Evolutionary conservation across 2,888 invertebrate genomes (phyloP).

Genomic region (Campoplex nolae): DNA sequence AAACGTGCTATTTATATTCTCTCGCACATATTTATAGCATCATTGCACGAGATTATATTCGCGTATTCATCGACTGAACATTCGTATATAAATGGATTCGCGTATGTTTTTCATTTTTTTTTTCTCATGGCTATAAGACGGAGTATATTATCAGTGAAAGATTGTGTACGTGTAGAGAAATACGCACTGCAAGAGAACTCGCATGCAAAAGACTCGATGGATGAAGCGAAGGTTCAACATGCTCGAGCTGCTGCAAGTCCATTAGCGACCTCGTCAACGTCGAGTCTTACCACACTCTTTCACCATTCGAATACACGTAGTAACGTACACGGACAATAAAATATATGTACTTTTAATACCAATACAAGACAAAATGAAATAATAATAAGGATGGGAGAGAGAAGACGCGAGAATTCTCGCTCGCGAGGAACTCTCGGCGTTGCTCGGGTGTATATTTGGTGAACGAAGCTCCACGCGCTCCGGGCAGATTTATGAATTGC

Average conservation of each 20-base stretch:
- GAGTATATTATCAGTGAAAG: not conserved
- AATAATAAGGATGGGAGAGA: slow-evolving; percentile 40
- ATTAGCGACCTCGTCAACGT: slow-evolving; percentile 75
- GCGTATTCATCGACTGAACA: not conserved
- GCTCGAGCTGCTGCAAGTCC: slow-evolving; percentile 71
- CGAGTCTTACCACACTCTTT: slow-evolving; percentile 39
- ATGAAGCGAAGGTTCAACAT: slow-evolving; percentile 57
- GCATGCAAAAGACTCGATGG: slow-evolving; percentile 55
- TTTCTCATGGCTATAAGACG: not conserved
- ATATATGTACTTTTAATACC: slow-evolving; percentile 15
- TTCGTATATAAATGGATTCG: not conserved
- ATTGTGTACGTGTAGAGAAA: not conserved
- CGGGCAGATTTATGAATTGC: slow-evolving; percentile 84
- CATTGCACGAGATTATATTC: not conserved
- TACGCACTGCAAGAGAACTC: slow-evolving; percentile 20
- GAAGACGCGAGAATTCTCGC: not conserved
- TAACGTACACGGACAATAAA: not conserved
- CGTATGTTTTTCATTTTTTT: not conserved
- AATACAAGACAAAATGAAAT: slow-evolving; percentile 33
- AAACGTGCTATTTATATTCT: not conserved
- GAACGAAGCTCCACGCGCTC: slow-evolving; percentile 37
- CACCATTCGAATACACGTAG: slow-evolving; percentile 16
- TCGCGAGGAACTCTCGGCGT: slow-evolving; percentile 41
- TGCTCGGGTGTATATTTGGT: slow-evolving; percentile 36
- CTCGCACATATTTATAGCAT: not conserved